A percentile compares a stretch with the other conserved stretches of the same genome.
Conservation (phyloP, 2,888 invertebrate genomes). For the Sthenelais limicola region DNA sequence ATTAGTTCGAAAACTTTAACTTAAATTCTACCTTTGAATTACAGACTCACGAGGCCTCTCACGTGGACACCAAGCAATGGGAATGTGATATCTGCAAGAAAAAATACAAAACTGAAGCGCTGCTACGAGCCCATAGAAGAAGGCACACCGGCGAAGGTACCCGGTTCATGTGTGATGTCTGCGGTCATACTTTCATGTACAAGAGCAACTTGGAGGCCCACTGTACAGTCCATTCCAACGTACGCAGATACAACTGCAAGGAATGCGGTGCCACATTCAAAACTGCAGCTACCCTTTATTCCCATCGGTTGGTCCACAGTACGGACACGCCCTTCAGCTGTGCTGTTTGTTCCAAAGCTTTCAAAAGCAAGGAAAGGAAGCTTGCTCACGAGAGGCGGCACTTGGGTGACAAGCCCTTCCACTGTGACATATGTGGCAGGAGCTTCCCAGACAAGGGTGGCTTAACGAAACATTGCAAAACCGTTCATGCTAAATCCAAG, state of each 20-base stretch:
- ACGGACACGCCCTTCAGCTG: slow-evolving; percentile 60
- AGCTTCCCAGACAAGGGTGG: slow-evolving; percentile 66
- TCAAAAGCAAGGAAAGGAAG: slow-evolving; percentile 53
- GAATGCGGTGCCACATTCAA: slow-evolving; percentile 64
- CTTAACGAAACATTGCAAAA: slow-evolving; percentile 63
- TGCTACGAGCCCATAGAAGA: slow-evolving; percentile 59
- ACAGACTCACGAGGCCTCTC: slow-evolving; percentile 46
- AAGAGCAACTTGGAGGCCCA: slow-evolving; percentile 66
- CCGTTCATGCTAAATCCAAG: slow-evolving; percentile 61
- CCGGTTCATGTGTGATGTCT: slow-evolving; percentile 52
- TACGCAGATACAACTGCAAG: slow-evolving; percentile 58
- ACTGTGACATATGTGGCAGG: slow-evolving; percentile 55
- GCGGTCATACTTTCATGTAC: slow-evolving; percentile 57
- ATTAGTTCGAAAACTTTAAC: no score
- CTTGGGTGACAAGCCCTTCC: slow-evolving; percentile 54
- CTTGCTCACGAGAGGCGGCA: slow-evolving; percentile 57
- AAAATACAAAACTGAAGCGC: slow-evolving; percentile 61
- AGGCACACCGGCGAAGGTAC: slow-evolving; percentile 57
- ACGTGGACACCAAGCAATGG: slow-evolving; percentile 49
- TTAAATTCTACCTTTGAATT: no score
- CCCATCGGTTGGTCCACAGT: slow-evolving; percentile 63
- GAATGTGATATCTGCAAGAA: slow-evolving; percentile 63
- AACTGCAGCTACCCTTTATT: slow-evolving; percentile 62
- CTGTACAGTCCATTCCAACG: slow-evolving; percentile 60
- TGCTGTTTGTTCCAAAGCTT: slow-evolving; percentile 59